Base-by-base conservation (phyloP, 2,113 vertebrate genomes). In the Azemiops feae region DNA sequence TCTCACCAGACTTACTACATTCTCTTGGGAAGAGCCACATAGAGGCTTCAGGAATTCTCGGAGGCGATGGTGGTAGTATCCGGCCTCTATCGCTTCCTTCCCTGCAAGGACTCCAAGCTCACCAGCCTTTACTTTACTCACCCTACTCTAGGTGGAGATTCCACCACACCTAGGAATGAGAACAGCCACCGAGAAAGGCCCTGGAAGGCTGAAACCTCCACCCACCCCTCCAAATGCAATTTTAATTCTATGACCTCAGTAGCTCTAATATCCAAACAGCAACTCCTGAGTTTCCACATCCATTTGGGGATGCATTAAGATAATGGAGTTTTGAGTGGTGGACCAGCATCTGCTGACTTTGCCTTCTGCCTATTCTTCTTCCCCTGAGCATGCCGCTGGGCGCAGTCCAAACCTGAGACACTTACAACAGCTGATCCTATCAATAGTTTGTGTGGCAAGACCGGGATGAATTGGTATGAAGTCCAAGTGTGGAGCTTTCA, bases 161-260 rank as follows among this genome's bases (percentile, higher is more conserved):
- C 94, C 10, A 54, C 3, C 69, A n/a, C 69, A 16, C 74, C 1
- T 85, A 20, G n/a, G 74, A 20, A 85, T 5, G 81, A 85, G 18
- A 20, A 43, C 25, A 43, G 81, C 8, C 3, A 85, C 95, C 96
- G 96, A 81, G 91, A 85, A n/a, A 43, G 23, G 81, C 30, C 3
- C 43, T 39, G 90, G 92, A 86, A 94, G 93, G 93, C 92, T 47
- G 43, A 87, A 81, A 93, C 89, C 54, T 91, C 8, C 94, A 87
- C 94, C 95, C 94, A 93, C 92, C 93, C 55, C 47, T 1, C 0
- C 9, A 91, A 95, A 92, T 52, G 69, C 0, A 3, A 95, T 91
- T 92, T 55, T 96, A 95, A 97, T 97, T 97, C 90, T 93, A 96
- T 96, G 96, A 96, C 60, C 93, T 94, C 95, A 93, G 91, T 2